These are phyloP conservation scores for Nasonia vitripennis DNA, from an alignment of 1,140 invertebrate genomes.

Conservation along the genomic window DNA sequence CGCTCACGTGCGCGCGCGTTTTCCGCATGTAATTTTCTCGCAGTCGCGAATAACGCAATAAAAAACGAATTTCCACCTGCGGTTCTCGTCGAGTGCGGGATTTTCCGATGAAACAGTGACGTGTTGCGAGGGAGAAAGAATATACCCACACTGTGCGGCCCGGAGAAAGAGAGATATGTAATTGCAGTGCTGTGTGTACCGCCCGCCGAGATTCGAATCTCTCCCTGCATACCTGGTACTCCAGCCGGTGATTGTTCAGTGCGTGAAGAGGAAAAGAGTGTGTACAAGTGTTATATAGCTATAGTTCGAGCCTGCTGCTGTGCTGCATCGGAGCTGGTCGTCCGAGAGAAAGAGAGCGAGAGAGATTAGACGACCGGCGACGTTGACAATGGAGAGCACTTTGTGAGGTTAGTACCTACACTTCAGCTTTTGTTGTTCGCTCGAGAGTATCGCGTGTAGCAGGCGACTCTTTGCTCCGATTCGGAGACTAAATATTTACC, in stretches of 20 bases:
- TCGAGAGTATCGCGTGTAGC: background rate
- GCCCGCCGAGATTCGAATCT: slow-evolving; percentile 5
- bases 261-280: slow-evolving; percentile 20
- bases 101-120: background rate
- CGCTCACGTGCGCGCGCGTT: background rate
- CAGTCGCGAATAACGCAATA: background rate
- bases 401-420: slow-evolving; percentile 13
- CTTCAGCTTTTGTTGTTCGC: background rate
- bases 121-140: background rate
- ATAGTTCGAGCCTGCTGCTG: background rate
- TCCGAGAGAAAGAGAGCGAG: background rate
- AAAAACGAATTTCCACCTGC: background rate
- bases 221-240: background rate
- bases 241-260: slow-evolving; percentile 1
- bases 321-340: background rate
- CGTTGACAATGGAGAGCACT: slow-evolving; percentile 13
- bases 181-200: background rate
- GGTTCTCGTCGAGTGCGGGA: background rate
- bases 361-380: slow-evolving; percentile 4
- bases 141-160: background rate
- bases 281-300: slow-evolving; percentile 16
- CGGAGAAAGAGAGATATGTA: background rate
- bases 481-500: background rate
- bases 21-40: background rate
- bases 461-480: background rate